Evolutionary conservation across 2,888 invertebrate species (phyloP).

Genomic region (Rugalucina vietnamica): DNA sequence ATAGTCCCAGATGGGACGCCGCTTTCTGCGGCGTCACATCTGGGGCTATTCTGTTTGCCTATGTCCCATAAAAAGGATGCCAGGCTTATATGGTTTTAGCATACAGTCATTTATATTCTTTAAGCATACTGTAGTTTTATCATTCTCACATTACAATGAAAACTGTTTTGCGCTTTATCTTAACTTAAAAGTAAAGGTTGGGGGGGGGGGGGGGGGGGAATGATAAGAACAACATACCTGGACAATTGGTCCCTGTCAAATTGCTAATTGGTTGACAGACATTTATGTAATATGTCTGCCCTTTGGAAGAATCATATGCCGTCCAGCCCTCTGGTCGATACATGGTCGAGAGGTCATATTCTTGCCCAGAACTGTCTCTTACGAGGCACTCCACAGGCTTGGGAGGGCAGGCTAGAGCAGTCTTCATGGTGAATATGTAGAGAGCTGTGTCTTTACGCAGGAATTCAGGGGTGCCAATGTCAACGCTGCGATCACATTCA

Average conservation of each 20-base stretch:
- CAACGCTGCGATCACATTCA: conserved; percentile 65
- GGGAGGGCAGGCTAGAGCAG: conserved; percentile 76
- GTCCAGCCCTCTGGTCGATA: conserved; percentile 74
- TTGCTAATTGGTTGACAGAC: conserved; percentile 81
- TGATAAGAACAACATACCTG: conserved; percentile 66
- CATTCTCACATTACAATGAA: no score
- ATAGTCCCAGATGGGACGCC: no score
- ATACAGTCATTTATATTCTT: no score
- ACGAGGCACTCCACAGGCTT: conserved; percentile 74
- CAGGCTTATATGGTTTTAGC: no score
- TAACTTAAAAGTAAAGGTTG: no score
- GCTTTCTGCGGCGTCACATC: no score
- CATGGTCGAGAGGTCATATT: conserved; percentile 79
- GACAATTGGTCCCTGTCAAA: conserved; percentile 67
- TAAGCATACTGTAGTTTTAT: no score
- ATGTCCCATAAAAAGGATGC: no score
- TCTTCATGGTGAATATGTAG: conserved; percentile 73
- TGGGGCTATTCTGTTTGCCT: no score
- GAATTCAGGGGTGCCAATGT: conserved; percentile 66
- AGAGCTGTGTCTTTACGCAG: conserved; percentile 53
- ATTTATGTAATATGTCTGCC: conserved; percentile 79
- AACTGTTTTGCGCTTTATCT: no score
- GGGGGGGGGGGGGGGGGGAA: no score
- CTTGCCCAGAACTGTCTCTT: conserved; percentile 72
- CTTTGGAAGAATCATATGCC: conserved; percentile 68